Base-by-base conservation (phyloP, 92 coral and sea anemone genomes). In the Parazoanthus swiftii region DNA sequence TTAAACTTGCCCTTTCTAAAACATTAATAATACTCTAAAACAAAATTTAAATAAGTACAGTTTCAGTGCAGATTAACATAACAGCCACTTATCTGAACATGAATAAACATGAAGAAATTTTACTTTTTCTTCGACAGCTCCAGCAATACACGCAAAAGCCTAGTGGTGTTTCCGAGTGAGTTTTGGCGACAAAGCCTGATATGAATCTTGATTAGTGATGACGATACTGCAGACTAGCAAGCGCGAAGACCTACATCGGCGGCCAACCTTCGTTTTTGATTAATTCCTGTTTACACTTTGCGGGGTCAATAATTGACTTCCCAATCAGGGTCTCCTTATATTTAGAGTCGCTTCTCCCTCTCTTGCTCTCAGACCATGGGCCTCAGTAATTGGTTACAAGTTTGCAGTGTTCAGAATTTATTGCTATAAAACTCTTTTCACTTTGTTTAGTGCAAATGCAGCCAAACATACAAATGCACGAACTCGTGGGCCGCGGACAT, bases 61-160 rank as follows among this genome's bases (percentile, higher is more conserved):
- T 74, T 74, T 8, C 18, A 74, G 21, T 10, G 5, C 39, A 20
- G 78, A 74, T 76, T 44, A 76, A 39, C 80, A 38, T 18, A 76
- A 39, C 14, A 35, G 25, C 48, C 25, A 76, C 29, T 76, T 76
- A 5, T 18, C 26, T 38, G 14, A 36, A 36, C 79, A 76, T 76
- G 79, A 76, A 76, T 76, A 76, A 39, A 76, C 79, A 76, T 76
- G 50, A 18, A 9, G 54, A 39, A 38, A 76, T 76, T 76, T 76
- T 76, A 39, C 51, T 76, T 39, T 76, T 76, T 39, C 79, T 76
- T 76, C 25, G 11, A 76, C 5, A 15, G 38, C 79, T 2, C 4
- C 50, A 38, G 35, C 6, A 15, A 37, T 37, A 44, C 79, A 76
- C 29, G 79, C 79, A 16, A 42, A 76, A 76, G 51, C 1, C 4